A percentile compares a stretch with the other conserved stretches of the same genome.
Conservation (phyloP, 2,888 invertebrate genomes). For the Timandra comae region DNA sequence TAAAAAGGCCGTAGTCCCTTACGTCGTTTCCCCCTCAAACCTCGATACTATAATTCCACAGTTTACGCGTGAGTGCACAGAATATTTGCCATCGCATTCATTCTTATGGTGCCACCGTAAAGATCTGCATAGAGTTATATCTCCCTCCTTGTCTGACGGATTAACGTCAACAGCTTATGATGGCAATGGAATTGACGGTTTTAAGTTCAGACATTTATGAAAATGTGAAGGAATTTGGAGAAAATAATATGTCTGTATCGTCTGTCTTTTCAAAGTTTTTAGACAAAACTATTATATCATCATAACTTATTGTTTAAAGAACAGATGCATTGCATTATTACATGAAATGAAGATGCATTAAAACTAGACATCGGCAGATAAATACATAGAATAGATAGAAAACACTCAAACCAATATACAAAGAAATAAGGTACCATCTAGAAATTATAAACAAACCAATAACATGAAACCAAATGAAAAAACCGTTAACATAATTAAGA, state of each 20-base stretch:
- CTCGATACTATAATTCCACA: slow-evolving; percentile 57
- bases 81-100: slow-evolving; percentile 67
- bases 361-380: too few species aligned
- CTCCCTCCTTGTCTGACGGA: slow-evolving; percentile 54
- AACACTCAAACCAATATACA: too few species aligned
- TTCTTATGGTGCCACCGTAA: slow-evolving; percentile 44
- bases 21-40: slow-evolving; percentile 45
- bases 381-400: too few species aligned
- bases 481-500: slow-evolving; percentile 48
- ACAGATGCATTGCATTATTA: too few species aligned
- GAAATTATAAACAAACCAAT: too few species aligned
- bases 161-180: slow-evolving; percentile 68
- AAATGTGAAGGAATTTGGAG: slow-evolving; percentile 35
- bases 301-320: too few species aligned
- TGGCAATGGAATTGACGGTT: slow-evolving; percentile 62
- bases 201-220: slow-evolving; percentile 50
- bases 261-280: too few species aligned
- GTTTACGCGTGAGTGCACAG: slow-evolving; percentile 71
- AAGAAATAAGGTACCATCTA: too few species aligned
- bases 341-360: too few species aligned
- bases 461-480: slow-evolving; percentile 35
- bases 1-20: slow-evolving; percentile 28
- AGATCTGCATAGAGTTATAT: slow-evolving; percentile 54
- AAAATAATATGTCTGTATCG: too few species aligned
- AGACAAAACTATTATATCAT: too few species aligned